Evolutionary conservation across 1,140 invertebrate genomes (phyloP), one percentile per base, ranked within the genome.

Genomic region (Pygmarrhopalites habei): DNA sequence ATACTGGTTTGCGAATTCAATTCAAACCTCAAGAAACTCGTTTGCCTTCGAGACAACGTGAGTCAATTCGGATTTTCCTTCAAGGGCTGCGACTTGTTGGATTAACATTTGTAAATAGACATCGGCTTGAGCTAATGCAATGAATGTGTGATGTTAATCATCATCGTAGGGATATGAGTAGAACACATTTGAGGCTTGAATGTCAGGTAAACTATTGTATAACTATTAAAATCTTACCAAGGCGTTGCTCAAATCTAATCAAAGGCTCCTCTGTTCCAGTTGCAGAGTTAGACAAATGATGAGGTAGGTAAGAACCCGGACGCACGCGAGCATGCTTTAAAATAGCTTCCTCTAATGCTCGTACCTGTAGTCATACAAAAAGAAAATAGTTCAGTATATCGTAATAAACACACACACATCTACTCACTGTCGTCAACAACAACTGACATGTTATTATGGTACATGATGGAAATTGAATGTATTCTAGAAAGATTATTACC

Each of bases 91-190:
- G 68, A 90, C 87, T 77, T 98, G 91, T 70, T 98, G 91, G 66
- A 98, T 96, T 75, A 99, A 84, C 57, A 98, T 81, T 79, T 98
- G 93, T 46, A 98, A 81, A 79, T 97, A 98, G 28, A 88, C 89
- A 79, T 98, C 95, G 19, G 94, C 92, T 79, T 98, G 94, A 1
- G 89, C 83, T 32, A 98, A 84, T n/a, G n/a, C n/a, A n/a, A n/a
- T n/a, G n/a, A n/a, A n/a, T n/a, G n/a, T n/a, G n/a, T n/a, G n/a
- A n/a, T n/a, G n/a, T n/a, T n/a, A n/a, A n/a, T n/a, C n/a, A n/a
- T n/a, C n/a, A n/a, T n/a, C n/a, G n/a, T n/a, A n/a, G n/a, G n/a
- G n/a, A n/a, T n/a, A n/a, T n/a, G n/a, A n/a, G n/a, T n/a, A n/a
- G n/a, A n/a, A n/a, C n/a, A n/a, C n/a, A n/a, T n/a, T n/a, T n/a